Base-by-base conservation (phyloP, 1,140 invertebrate species). In the Helicoverpa zea region DNA sequence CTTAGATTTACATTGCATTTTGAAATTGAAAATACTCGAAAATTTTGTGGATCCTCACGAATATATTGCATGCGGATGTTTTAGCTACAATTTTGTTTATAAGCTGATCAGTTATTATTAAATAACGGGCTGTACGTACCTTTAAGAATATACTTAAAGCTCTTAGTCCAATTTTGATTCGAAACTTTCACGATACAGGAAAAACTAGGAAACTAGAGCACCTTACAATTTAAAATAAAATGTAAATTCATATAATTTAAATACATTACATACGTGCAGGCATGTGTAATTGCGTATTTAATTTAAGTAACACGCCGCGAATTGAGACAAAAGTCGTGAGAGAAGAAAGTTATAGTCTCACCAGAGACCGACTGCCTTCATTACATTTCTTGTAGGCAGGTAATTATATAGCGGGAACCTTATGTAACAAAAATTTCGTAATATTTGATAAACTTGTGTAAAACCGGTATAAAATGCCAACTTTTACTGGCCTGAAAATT, bases 321-420 rank as follows among this genome's bases (percentile, higher is more conserved):
- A 52, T 77, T 77, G 59, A 77, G 43, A 64, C 75, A 64, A 75
- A 70, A 77, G 75, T 77, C 61, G 75, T 77, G 75, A 77, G 75
- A 77, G 75, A 77, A 77, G 75, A 77, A 77, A 77, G 75, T 77
- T 76, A 54, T 35, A 54, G 75, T 64, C 59, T 54, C 35, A 54
- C n/a, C 13, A 0, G 18, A 54, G 47, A 66, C 58, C 73, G 75
- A 58, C 52, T 73, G 52, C 23, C 47, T 66, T 77, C 75, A 77
- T 64, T 64, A 77, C 13, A 18, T 77, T 77, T 77, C 75, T 77
- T 77, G 75, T 66, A 64, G 54, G 59, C 18, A 77, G 14, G 61
- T 77, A 77, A 77, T 77, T 77, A 77, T 77, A 49, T 23, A 66
- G 49, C 61, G 47, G 29, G 9, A n/a, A 49, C 49, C 3, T 75